Evolutionary conservation across 2,888 invertebrate species (phyloP), one percentile per base, ranked within the genome.

Genomic region (Bugula neritina): DNA sequence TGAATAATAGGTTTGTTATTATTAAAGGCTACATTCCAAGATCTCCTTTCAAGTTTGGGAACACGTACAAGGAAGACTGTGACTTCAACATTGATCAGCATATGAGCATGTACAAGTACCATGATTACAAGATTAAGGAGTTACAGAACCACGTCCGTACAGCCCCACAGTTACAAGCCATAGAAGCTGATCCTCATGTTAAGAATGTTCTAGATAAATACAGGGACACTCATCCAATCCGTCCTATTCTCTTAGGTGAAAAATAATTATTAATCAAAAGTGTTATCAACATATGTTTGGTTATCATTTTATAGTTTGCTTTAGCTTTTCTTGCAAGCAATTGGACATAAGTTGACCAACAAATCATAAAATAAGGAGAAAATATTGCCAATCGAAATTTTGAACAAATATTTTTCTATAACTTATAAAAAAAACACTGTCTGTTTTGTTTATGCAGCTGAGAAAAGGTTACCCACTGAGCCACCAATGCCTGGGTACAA

Each of bases 401-500:
- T n/a, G n/a, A n/a, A n/a, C n/a, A n/a, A n/a, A n/a, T n/a, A n/a
- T n/a, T n/a, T n/a, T n/a, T n/a, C n/a, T n/a, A n/a, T n/a, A n/a
- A n/a, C n/a, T n/a, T n/a, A n/a, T n/a, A n/a, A n/a, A n/a, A n/a
- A n/a, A n/a, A n/a, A n/a, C n/a, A n/a, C n/a, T n/a, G 17, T 43
- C 5, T 43, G 43, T 43, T 17, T 43, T 17, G 5, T 43, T 10
- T 17, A 43, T 43, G 43, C 77, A 82, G 83, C 80, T 72, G 80
- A 80, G 73, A 79, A 77, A 71, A 75, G 81, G 54, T 74, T 76
- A 0, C 69, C 79, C 63, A 77, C 77, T 63, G 84, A 84, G 74
- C 80, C 84, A 2, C 84, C 84, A 0, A 81, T 84, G 13, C 84
- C 84, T 21, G 84, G 84, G 1, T 84, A 84, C 77, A 75, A 76